Evolutionary conservation across 2,113 vertebrate genomes (phyloP).

Genomic region (Oophaga pumilio): DNA sequence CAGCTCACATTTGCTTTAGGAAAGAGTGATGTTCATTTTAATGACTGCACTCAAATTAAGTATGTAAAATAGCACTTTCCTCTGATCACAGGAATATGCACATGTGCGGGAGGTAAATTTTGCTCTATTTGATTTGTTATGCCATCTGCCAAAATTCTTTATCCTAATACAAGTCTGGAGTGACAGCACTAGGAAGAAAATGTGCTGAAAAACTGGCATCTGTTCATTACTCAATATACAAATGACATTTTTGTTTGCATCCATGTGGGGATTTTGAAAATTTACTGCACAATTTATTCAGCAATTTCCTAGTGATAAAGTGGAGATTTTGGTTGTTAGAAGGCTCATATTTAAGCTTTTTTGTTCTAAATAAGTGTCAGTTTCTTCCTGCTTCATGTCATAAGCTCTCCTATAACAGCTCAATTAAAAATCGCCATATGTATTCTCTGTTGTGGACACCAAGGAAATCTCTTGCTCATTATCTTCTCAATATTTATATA

Average conservation of each 20-base stretch:
- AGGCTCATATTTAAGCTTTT: neutral
- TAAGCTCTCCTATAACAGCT: neutral
- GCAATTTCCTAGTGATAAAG: constrained; percentile 62
- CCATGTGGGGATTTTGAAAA: constrained; percentile 62
- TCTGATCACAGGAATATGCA: constrained; percentile 64
- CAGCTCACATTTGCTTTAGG: neutral
- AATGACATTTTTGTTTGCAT: constrained; percentile 67
- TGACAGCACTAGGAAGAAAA: constrained; percentile 62
- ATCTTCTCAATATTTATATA: constrained; percentile 11
- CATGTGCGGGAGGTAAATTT: constrained; percentile 63
- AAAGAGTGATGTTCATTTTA: constrained; percentile 59
- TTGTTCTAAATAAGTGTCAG: constrained; percentile 5
- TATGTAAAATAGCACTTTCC: constrained; percentile 60
- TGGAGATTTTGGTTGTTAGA: constrained; percentile 32
- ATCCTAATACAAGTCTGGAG: constrained; percentile 60
- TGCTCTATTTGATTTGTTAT: constrained; percentile 70
- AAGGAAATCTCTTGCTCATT: neutral
- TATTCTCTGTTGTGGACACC: neutral
- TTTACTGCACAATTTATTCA: constrained; percentile 62
- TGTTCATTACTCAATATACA: constrained; percentile 63
- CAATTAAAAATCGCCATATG: constrained; percentile 14
- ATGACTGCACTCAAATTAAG: constrained; percentile 59
- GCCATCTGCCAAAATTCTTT: constrained; percentile 68
- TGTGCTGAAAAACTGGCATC: constrained; percentile 61
- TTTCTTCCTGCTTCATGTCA: constrained; percentile 9